Evolutionary conservation across 64 coral and sea anemone genomes (phyloP).

Genomic region (Stylophora pistillata): DNA sequence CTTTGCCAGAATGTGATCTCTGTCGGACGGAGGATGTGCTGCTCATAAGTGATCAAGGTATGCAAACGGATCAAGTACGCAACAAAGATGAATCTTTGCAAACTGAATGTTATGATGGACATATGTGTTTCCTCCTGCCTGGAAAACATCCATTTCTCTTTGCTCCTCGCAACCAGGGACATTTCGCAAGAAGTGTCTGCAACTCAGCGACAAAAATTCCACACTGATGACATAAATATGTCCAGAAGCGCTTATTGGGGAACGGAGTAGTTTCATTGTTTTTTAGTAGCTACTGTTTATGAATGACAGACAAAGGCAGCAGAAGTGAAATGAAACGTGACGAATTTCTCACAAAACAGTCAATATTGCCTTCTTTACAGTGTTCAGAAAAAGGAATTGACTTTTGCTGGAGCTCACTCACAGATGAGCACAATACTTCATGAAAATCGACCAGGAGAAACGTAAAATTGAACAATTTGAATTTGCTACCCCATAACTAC

Average conservation of each 20-base stretch:
- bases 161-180: not conserved
- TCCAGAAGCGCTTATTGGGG: not conserved
- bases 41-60: too few relatives aligned
- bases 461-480: slow-evolving; percentile 8
- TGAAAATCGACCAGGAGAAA: not conserved
- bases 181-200: not conserved
- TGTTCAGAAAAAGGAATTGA: not conserved
- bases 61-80: too few relatives aligned
- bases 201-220: slow-evolving; percentile 7
- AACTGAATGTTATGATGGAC: too few relatives aligned
- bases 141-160: too few relatives aligned
- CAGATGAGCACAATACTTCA: slow-evolving; percentile 1
- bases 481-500: not conserved
- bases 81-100: too few relatives aligned
- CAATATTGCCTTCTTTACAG: not conserved
- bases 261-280: too few relatives aligned
- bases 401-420: not conserved
- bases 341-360: not conserved
- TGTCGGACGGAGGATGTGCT: too few relatives aligned
- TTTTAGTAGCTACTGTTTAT: too few relatives aligned
- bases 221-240: not conserved
- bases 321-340: not conserved
- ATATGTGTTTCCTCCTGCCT: too few relatives aligned
- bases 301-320: not conserved
- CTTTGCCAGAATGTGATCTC: too few relatives aligned